Base-by-base conservation (phyloP, 2,888 invertebrate genomes). In the Amaurobius ferox region DNA sequence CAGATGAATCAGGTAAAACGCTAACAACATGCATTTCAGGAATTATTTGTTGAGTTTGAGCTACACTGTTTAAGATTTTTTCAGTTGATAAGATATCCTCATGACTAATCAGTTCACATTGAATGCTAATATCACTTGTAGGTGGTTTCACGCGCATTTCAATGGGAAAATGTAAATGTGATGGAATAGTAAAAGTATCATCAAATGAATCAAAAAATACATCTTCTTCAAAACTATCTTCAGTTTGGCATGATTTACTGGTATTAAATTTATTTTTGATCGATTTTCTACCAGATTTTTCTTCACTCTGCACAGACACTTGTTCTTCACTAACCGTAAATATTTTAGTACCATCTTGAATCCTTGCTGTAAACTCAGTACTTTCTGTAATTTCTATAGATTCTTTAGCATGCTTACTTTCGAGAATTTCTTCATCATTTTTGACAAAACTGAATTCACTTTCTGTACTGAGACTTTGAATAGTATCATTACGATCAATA, bases 151-250 rank as follows among this genome's bases (percentile, higher is more conserved):
- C 16, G n/a, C 32, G 72, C 13, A 79, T 70, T 44, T 70, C 40
- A 32, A 79, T 26, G 16, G 81, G 71, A 1, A 64, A 19, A 35
- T 64, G 39, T 28, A 76, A 28, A 62, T 68, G 61, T 2, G 81
- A 39, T 28, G 81, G 81, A 29, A 76, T 70, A 9, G 68, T 71
- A 48, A 70, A 55, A 32, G 76, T 48, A 62, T 86, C 86, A 74
- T 86, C 86, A 68, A 86, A 79, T 39, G 86, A 79, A 40, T 86
- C 86, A 68, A 74, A 86, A 68, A 86, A 86, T 6, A 39, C 29
- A 26, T 86, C 86, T 30, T 86, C 86, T 64, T 86, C 86, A 67
- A 77, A 86, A 44, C 71, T 74, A 9, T 86, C 86, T 32, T 86
- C 86, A n/a, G 86, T 86, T 44, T 86, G 86, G 28, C 79, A 86